Base-by-base conservation (phyloP, 2,113 vertebrate genomes). In the Xiphorhynchus elegans region DNA sequence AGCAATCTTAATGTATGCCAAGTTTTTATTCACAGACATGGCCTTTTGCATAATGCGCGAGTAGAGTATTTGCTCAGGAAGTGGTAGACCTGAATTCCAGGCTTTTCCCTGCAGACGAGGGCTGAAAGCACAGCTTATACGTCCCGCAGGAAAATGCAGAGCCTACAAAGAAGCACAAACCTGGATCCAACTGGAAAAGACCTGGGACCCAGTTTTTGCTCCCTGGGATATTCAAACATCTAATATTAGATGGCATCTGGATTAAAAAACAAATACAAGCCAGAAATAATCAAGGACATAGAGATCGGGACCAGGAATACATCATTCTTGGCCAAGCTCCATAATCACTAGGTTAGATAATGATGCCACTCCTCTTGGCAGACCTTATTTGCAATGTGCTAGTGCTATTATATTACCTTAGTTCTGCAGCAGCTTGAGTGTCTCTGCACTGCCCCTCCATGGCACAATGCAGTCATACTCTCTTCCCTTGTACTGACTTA, bases 201-300 rank as follows among this genome's bases (percentile, higher is more conserved):
- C 24, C 6, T 5, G 2, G 44, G 50, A 80, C 60, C 3, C 13
- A 3, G 29, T 44, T 87, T 95, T 73, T 77, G 26, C 42, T 56
- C 68, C 56, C 76, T 67, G 23, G 63, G 47, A 29, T 35, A 21
- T 33, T 63, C 39, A 63, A 66, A 78, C 29, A 52, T 35, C 64
- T 63, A 74, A 44, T 47, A 9, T 70, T 44, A 84, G 64, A 84
- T 46, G 35, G 44, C 73, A 87, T 64, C 69, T 91, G 86, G 44
- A 77, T 67, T 93, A 64, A 66, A 94, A 94, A 80, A 58, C 39
- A 87, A 88, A 93, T 75, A 49, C n/a, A 66, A 90, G 86, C 80
- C 76, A 93, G 69, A 91, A 93, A 84, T 84, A 89, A 95, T 91
- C 91, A 95, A 91, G 84, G 64, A 64, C 86, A 67, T n/a, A 55